Conservation (phyloP, 1,140 invertebrate species). For the Drosophila saltans region DNA sequence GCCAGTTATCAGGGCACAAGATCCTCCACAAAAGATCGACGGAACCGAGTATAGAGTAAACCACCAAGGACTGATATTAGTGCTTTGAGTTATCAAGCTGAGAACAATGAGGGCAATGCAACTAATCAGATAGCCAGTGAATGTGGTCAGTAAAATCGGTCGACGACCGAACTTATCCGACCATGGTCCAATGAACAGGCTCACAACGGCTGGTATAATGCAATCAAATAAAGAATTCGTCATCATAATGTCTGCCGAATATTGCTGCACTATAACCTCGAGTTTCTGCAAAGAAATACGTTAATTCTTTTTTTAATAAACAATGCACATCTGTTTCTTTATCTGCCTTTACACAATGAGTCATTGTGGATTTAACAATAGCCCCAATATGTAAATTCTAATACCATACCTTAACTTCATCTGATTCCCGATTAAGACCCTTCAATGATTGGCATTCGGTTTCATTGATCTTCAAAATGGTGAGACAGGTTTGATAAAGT, state of each 20-base stretch:
- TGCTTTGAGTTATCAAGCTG: slow-evolving; percentile 55
- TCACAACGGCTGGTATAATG: slow-evolving; percentile 86
- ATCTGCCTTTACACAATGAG: not conserved
- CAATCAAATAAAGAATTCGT: slow-evolving; percentile 86
- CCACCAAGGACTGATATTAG: slow-evolving; percentile 85
- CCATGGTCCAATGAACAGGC: slow-evolving; percentile 89
- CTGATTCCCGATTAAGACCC: slow-evolving; percentile 69
- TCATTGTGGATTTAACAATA: not conserved
- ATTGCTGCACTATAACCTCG: slow-evolving; percentile 86
- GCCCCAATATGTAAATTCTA: not conserved
- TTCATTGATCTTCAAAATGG: slow-evolving; percentile 64
- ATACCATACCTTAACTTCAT: slow-evolving; percentile 65
- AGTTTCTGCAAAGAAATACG: slow-evolving; percentile 71
- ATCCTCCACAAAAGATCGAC: slow-evolving; percentile 85
- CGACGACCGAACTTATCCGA: slow-evolving; percentile 89
- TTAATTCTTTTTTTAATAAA: not conserved
- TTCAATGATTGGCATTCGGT: slow-evolving; percentile 68
- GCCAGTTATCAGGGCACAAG: slow-evolving; percentile 85
- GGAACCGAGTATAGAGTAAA: slow-evolving; percentile 86
- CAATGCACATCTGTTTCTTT: slow-evolving; percentile 3
- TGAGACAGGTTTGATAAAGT: slow-evolving; percentile 76
- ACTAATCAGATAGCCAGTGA: slow-evolving; percentile 80
- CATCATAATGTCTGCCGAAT: slow-evolving; percentile 85
- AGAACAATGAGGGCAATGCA: slow-evolving; percentile 57
- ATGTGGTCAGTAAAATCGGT: slow-evolving; percentile 86